Conservation (phyloP, 2,113 vertebrate species). For the Macquaria australasica region DNA sequence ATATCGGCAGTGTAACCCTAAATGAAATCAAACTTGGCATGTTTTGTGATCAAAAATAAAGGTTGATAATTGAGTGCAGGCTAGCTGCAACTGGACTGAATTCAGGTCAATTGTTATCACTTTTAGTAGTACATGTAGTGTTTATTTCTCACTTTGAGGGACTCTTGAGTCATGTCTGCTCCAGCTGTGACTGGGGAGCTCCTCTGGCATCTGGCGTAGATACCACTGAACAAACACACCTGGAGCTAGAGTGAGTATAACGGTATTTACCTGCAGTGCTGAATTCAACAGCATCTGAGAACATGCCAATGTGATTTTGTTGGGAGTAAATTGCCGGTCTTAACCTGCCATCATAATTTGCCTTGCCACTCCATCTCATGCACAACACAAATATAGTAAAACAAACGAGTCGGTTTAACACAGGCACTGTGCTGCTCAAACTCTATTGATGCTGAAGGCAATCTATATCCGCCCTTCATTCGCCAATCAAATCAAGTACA, state of each 20-base stretch:
- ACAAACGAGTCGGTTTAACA: neutral
- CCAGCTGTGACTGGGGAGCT: constrained; percentile 21
- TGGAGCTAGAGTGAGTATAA: constrained; percentile 24
- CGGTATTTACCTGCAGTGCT: constrained; percentile 25
- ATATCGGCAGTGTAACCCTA: neutral
- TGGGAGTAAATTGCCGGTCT: constrained; percentile 12
- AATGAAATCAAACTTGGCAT: neutral
- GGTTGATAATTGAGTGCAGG: neutral
- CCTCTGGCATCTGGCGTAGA: constrained; percentile 34
- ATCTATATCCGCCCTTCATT: neutral
- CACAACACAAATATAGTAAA: neutral
- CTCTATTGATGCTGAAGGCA: neutral
- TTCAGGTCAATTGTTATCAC: neutral
- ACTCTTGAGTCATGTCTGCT: constrained; percentile 9
- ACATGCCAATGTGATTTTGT: constrained; percentile 38
- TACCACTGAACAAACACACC: constrained; percentile 37
- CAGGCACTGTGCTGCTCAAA: neutral
- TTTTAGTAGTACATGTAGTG: neutral
- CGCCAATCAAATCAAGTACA: neutral
- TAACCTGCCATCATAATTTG: constrained; percentile 40
- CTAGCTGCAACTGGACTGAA: neutral
- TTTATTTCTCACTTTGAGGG: constrained; percentile 16
- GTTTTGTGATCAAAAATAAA: neutral
- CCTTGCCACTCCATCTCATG: constrained; percentile 34
- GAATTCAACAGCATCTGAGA: constrained; percentile 23